A percentile compares a stretch with the other conserved stretches of the same genome.
Evolutionary conservation across 2,113 vertebrate genomes (phyloP).

Genomic region (Cinclus cinclus): DNA sequence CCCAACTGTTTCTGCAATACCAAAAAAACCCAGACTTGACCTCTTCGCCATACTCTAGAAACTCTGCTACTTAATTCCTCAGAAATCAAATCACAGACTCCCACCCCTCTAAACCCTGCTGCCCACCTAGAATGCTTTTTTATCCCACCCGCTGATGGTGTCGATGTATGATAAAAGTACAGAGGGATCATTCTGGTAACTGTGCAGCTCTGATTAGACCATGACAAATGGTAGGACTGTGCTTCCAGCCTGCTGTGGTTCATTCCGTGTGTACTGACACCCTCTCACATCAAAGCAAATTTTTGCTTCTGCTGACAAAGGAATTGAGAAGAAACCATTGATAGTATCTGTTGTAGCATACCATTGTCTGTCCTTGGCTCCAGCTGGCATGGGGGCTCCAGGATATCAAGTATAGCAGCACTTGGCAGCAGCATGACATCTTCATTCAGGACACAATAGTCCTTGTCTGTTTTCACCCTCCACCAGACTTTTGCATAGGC

Average conservation of each 20-base stretch:
- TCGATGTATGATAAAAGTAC: fast-evolving
- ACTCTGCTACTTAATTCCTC: neutral
- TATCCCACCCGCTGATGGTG: fast-evolving
- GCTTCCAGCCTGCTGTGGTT: neutral
- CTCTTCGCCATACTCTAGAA: neutral
- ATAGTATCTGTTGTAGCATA: neutral
- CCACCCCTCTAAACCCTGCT: neutral
- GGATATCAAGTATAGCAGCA: neutral
- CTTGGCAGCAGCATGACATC: fast-evolving
- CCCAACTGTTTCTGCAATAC: neutral
- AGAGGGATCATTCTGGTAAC: neutral
- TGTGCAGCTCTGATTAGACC: neutral
- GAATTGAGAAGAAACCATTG: neutral
- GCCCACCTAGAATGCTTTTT: neutral
- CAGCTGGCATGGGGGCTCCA: neutral
- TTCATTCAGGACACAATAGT: neutral
- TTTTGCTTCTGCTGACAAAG: neutral
- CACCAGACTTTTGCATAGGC: neutral
- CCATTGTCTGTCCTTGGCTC: neutral
- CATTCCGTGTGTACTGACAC: neutral
- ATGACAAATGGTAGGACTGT: neutral
- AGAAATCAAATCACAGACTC: neutral
- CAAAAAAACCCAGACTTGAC: neutral
- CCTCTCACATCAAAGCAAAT: neutral
- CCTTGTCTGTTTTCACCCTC: neutral